Conservation (phyloP, 2,797 vertebrate species). For the Myotis daubentonii region DNA sequence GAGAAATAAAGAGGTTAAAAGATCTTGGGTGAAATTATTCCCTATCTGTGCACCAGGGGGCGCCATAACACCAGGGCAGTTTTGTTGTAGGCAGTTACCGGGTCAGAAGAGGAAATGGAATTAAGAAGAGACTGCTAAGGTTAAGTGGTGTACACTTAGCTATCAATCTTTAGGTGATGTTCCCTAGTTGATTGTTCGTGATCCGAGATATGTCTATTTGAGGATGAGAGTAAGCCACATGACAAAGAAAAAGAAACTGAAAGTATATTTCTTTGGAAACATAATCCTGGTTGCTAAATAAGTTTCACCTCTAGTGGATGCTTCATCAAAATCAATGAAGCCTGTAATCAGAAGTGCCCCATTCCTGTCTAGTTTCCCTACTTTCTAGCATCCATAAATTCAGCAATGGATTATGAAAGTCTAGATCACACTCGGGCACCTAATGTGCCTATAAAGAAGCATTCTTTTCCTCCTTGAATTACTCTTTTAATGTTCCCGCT, state of each 20-base stretch:
- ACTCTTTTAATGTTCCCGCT: constrained; percentile 70
- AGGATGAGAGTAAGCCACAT: constrained; percentile 35
- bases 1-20: not conserved
- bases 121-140: not conserved
- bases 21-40: not conserved
- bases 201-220: not conserved
- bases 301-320: not conserved
- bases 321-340: constrained; percentile 63
- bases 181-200: not conserved
- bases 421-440: constrained; percentile 37
- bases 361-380: constrained; percentile 33
- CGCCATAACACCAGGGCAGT: accelerated
- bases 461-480: constrained; percentile 61
- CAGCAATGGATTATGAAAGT: constrained; percentile 55
- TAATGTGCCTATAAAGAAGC: constrained; percentile 65
- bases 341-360: constrained; percentile 46
- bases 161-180: not conserved
- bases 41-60: not conserved
- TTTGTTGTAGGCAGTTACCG: not conserved
- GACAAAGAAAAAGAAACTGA: constrained; percentile 65
- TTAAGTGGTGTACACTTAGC: not conserved
- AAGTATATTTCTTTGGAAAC: constrained; percentile 36
- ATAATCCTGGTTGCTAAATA: constrained; percentile 23
- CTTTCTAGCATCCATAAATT: constrained; percentile 58
- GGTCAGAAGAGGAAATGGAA: not conserved